A percentile compares a stretch with the other conserved stretches of the same genome.
phyloP scores from a whole-genome alignment of 1,140 invertebrate species.

The Platyura marginata region DNA sequence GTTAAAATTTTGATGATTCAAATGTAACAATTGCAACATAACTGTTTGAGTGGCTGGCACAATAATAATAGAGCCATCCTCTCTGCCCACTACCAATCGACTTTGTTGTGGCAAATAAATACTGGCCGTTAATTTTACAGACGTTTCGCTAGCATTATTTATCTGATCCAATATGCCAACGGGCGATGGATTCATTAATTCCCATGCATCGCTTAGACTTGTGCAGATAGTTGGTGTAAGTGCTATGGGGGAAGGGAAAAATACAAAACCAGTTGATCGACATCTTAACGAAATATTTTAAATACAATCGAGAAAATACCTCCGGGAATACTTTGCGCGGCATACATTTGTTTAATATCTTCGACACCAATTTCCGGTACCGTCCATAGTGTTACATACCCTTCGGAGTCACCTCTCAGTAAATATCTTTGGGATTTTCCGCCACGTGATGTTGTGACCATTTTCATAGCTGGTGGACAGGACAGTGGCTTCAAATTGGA shows the following conservation, averaged over 20 bases:
- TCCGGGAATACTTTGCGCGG: conserved; percentile 17
- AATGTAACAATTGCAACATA: conserved; percentile 81
- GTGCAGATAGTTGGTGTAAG: conserved; percentile 55
- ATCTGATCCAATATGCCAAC: conserved; percentile 83
- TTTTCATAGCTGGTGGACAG: conserved; percentile 74
- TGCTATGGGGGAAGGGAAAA: conserved; percentile 11
- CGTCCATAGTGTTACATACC: conserved; percentile 70
- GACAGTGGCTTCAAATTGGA: conserved; percentile 47
- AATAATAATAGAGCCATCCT: conserved; percentile 95
- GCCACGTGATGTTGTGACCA: conserved; percentile 42
- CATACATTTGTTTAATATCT: conserved; percentile 42
- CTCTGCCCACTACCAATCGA: conserved; percentile 79
- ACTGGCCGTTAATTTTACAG: conserved; percentile 69
- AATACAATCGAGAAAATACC: no score
- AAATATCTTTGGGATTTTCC: conserved; percentile 48
- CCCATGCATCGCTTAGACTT: conserved; percentile 70
- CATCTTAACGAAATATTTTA: no score
- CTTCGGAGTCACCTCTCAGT: conserved; percentile 77
- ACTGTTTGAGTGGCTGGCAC: conserved; percentile 90
- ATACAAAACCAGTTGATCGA: neutral
- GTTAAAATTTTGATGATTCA: conserved; percentile 72
- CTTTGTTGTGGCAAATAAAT: conserved; percentile 88
- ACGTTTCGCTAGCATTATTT: conserved; percentile 41
- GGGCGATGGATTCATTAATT: conserved; percentile 64
- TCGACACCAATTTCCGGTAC: conserved; percentile 61